phyloP scores from a whole-genome alignment of 2,113 vertebrate genomes.

The Pelecanoides urinatrix region DNA sequence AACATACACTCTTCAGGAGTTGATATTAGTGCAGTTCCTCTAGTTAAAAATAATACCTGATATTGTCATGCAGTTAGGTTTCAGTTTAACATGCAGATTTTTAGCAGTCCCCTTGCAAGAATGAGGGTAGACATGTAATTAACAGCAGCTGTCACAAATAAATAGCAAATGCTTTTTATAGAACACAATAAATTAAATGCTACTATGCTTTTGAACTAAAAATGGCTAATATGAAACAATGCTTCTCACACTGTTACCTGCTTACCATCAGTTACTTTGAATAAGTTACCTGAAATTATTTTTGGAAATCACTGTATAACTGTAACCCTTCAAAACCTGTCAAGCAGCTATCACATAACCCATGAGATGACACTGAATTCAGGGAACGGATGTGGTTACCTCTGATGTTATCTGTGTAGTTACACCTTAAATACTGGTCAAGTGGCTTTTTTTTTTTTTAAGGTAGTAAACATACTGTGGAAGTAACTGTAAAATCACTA shows the following conservation, averaged over 20 bases:
- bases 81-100: not conserved
- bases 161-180: not conserved
- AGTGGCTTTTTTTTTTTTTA: not conserved
- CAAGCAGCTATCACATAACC: not conserved
- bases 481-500: not conserved
- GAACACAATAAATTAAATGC: not conserved
- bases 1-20: not conserved
- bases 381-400: not conserved
- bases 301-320: not conserved
- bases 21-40: not conserved
- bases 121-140: not conserved
- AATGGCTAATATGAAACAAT: not conserved
- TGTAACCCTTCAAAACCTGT: not conserved
- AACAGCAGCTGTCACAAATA: not conserved
- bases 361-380: not conserved
- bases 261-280: not conserved
- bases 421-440: not conserved
- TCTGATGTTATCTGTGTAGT: not conserved
- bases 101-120: not conserved
- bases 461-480: not conserved
- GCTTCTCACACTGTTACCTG: not conserved
- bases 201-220: slow-evolving; percentile 11
- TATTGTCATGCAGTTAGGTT: not conserved
- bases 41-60: not conserved
- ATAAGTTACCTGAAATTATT: not conserved